Conservation (phyloP, 2,113 vertebrate species). For the Sterrhoptilus dennistouni region DNA sequence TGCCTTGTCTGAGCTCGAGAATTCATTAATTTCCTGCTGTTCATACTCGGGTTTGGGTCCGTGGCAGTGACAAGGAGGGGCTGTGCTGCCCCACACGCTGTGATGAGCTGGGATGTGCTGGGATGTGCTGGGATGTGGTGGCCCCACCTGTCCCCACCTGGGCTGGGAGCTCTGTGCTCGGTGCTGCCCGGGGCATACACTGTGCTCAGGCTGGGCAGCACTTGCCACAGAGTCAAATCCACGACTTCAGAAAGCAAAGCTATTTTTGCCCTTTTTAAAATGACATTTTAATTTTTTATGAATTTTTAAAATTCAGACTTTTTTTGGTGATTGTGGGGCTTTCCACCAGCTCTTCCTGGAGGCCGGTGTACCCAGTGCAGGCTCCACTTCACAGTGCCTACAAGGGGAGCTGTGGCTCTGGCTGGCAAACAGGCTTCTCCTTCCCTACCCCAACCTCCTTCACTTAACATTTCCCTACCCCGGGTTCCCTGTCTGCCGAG, state of each 20-base stretch:
- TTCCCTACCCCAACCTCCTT: not conserved
- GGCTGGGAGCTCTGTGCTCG: not conserved
- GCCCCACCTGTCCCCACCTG: no score
- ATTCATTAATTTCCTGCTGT: not conserved
- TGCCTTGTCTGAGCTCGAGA: not conserved
- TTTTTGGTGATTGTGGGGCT: not conserved
- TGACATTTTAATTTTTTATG: not conserved
- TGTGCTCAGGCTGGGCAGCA: not conserved
- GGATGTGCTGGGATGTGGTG: fast-evolving
- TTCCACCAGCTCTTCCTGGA: not conserved
- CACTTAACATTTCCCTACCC: not conserved
- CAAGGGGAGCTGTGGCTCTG: not conserved
- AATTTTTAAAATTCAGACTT: no score
- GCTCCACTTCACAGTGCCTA: not conserved
- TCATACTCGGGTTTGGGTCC: not conserved
- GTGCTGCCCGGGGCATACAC: not conserved
- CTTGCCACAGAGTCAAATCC: no score
- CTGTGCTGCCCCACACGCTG: not conserved
- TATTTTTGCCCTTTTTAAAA: not conserved
- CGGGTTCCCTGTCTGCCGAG: not conserved
- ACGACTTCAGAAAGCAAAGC: not conserved
- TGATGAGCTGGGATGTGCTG: fast-evolving
- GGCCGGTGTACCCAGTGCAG: fast-evolving
- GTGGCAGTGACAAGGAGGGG: not conserved
- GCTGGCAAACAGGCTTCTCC: not conserved